These are phyloP conservation scores for Halocynthia roretzi DNA, from an alignment of 23 tunicate species.

Conservation along the genomic window DNA sequence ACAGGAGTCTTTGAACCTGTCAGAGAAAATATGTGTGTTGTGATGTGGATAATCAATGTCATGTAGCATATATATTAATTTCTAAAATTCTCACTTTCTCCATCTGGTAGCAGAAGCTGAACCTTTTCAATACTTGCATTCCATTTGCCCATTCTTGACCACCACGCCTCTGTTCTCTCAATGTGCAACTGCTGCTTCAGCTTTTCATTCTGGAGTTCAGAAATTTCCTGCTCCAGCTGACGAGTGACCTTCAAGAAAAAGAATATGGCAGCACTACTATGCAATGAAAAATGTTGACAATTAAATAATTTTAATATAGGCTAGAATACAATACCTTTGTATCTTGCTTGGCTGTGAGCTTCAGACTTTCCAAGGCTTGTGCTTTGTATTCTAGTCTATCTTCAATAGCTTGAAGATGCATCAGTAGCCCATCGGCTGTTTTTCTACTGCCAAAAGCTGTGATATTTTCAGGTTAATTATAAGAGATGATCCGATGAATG, in stretches of 20 bases:
- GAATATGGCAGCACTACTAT: too few relatives aligned
- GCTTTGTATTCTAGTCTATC: constrained; percentile 87
- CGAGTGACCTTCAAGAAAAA: constrained; percentile 28
- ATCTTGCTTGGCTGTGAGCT: constrained; percentile 39
- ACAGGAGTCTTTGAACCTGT: constrained; percentile 43
- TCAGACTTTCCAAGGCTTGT: constrained; percentile 71
- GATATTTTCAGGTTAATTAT: background rate
- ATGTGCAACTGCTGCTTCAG: constrained; percentile 57
- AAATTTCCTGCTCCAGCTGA: constrained; percentile 45
- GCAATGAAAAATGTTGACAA: too few relatives aligned
- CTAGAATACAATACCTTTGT: constrained; percentile 29
- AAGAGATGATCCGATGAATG: too few relatives aligned
- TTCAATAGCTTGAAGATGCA: constrained; percentile 38
- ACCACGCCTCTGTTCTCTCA: constrained; percentile 69
- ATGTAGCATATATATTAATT: too few relatives aligned
- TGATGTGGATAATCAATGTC: too few relatives aligned
- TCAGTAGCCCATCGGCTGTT: constrained; percentile 31
- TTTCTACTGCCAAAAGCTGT: constrained; percentile 35
- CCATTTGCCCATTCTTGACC: constrained; percentile 85
- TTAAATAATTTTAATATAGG: background rate
- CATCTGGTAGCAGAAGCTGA: constrained; percentile 1
- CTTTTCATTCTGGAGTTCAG: constrained; percentile 48
- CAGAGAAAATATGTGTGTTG: background rate
- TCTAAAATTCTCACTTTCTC: background rate
- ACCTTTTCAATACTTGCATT: constrained; percentile 41